Conservation (phyloP, 92 coral and sea anemone species). For the Bergia puertoricense region DNA sequence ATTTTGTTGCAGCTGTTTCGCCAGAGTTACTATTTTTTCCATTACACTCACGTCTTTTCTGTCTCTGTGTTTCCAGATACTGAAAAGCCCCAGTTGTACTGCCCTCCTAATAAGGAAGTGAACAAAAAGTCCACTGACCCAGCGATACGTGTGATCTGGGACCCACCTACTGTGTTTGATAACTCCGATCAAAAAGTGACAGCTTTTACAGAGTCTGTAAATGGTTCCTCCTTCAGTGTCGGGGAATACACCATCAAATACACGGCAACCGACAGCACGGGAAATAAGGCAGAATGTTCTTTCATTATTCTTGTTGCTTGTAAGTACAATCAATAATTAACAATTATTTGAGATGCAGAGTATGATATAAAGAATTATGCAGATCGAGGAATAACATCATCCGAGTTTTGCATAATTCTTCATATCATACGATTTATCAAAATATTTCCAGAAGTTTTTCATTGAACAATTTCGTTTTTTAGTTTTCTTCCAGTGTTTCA, state of each 20-base stretch:
- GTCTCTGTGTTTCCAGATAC: conserved; percentile 59
- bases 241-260: conserved; percentile 73
- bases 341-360: no score
- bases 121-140: conserved; percentile 36
- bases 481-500: no score
- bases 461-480: no score
- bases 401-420: no score
- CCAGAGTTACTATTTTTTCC: no score
- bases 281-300: conserved; percentile 64
- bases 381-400: no score
- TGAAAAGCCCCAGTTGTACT: conserved; percentile 76
- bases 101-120: conserved; percentile 76
- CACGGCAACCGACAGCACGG: conserved; percentile 73
- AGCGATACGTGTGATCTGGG: conserved; percentile 66
- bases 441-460: no score
- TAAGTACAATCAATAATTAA: conserved; percentile 35
- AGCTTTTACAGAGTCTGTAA: conserved; percentile 65
- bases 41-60: not conserved
- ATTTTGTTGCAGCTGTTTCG: no score
- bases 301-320: conserved; percentile 75
- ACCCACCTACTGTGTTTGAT: conserved; percentile 74
- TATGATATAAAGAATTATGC: no score
- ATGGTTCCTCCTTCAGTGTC: conserved; percentile 65
- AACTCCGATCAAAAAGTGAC: conserved; percentile 72
- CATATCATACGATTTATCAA: no score